Evolutionary conservation across 2,888 invertebrate species (phyloP).

Genomic region (Aspidapion aeneum): DNA sequence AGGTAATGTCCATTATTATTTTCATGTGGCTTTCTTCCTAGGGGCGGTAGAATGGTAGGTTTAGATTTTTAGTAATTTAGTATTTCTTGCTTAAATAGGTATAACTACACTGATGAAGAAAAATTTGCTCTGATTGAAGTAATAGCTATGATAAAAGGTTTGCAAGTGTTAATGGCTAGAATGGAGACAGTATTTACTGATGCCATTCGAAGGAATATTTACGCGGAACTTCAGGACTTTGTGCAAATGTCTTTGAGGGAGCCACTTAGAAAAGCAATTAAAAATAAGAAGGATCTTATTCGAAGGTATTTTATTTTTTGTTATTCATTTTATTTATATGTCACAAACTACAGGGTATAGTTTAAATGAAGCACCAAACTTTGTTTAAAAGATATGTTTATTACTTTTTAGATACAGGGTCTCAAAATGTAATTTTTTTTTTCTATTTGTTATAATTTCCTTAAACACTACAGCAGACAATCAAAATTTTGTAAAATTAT

Average conservation of each 20-base stretch:
- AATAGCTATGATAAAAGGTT: constrained; percentile 98
- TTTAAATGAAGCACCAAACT: too few relatives aligned
- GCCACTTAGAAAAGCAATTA: constrained; percentile 92
- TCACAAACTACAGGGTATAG: too few relatives aligned
- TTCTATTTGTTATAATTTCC: too few relatives aligned
- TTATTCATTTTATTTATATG: neutral
- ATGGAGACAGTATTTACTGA: constrained; percentile 97
- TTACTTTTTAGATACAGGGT: too few relatives aligned
- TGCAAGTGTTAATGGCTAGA: constrained; percentile 93
- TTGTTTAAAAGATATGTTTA: too few relatives aligned
- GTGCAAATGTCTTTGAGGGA: constrained; percentile 87
- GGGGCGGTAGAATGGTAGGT: too few relatives aligned
- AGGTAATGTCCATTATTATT: too few relatives aligned
- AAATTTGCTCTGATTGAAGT: constrained; percentile 98
- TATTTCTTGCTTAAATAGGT: constrained; percentile 46
- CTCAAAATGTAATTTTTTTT: too few relatives aligned
- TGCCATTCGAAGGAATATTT: constrained; percentile 87
- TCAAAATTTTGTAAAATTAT: too few relatives aligned
- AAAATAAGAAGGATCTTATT: constrained; percentile 96
- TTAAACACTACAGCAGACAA: too few relatives aligned
- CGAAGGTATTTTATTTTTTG: constrained; percentile 53
- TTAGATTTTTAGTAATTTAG: too few relatives aligned
- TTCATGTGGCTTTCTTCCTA: too few relatives aligned
- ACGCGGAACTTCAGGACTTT: constrained; percentile 95
- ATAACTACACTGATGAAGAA: constrained; percentile 96